These are phyloP conservation scores for Micronycteris hirsuta DNA, from an alignment of 2,113 vertebrate species.

Conservation along the genomic window DNA sequence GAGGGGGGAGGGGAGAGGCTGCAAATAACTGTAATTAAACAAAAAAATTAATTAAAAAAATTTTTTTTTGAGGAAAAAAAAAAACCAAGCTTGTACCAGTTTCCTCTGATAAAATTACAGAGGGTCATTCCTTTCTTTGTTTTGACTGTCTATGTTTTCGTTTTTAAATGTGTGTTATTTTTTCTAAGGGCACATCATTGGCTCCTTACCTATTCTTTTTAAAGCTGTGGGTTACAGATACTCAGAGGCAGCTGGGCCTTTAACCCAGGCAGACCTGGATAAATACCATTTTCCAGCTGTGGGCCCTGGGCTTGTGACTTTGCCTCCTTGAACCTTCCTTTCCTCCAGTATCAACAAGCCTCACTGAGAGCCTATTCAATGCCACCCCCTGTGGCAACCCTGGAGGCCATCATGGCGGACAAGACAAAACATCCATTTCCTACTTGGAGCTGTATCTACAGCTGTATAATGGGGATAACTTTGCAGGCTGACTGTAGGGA, in stretches of 20 bases:
- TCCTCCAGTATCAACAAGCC: not conserved
- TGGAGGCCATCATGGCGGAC: not conserved
- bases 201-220: not conserved
- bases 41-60: too few species aligned
- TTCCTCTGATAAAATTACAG: slow-evolving; percentile 4
- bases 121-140: not conserved
- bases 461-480: not conserved
- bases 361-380: not conserved
- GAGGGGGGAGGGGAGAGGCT: too few species aligned
- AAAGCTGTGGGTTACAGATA: not conserved
- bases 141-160: not conserved
- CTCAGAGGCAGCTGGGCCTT: not conserved
- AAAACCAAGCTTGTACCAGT: not conserved
- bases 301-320: not conserved
- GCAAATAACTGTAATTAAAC: too few species aligned
- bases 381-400: not conserved
- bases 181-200: not conserved
- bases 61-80: too few species aligned
- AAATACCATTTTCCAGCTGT: slow-evolving; percentile 10
- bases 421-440: not conserved
- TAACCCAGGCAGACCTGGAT: not conserved
- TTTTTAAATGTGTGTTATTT: slow-evolving; percentile 17
- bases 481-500: not conserved
- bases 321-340: not conserved
- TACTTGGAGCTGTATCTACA: not conserved